Base-by-base conservation (phyloP, 2,888 invertebrate genomes). In the Synergus umbraculus region DNA sequence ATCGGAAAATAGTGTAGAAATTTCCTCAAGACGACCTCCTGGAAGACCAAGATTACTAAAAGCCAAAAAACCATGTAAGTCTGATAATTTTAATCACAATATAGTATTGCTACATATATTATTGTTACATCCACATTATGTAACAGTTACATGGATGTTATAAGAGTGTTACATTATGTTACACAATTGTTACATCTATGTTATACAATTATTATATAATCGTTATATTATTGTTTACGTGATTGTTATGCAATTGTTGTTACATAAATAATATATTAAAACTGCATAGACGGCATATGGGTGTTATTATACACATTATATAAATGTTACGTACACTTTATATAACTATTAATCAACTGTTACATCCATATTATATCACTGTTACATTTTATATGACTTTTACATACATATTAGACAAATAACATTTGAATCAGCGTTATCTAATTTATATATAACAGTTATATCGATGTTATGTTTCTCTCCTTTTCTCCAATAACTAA, bases 1-100 rank as follows among this genome's bases (percentile, higher is more conserved):
- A 82, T 92, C 92, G 9, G 92, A 92, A 76, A 90, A 90, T 80
- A 91, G 92, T 80, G 83, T 90, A 69, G 94, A 94, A 85, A 92
- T 93, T 0, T 93, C 93, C 65, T 88, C 93, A 80, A 94, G 94
- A 86, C 92, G 94, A 85, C 93, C 93, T 18, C 94, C 94, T 0
- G 94, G 94, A 43, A 92, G 94, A 83, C 94, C 94, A 37, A 88
- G 87, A 81, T 81, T 89, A 29, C 83, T 85, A 29, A 91, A 91
- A 81, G 81, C 88, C 4, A 92, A 91, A 80, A 92, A 92, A 77
- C 88, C 79, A 83, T 84, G 92, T 92, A 85, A 88, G 89, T 87
- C 18, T 18, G 49, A 78, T 76, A 9, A 76, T 66, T 80, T 13
- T n/a, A 58, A 7, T n/a, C 13, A 54, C 2, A n/a, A 49, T 49